A percentile compares a stretch with the other conserved stretches of the same genome.
These are phyloP conservation scores for Diloba caeruleocephala DNA, from an alignment of 2,888 invertebrate species.

Conservation along the genomic window DNA sequence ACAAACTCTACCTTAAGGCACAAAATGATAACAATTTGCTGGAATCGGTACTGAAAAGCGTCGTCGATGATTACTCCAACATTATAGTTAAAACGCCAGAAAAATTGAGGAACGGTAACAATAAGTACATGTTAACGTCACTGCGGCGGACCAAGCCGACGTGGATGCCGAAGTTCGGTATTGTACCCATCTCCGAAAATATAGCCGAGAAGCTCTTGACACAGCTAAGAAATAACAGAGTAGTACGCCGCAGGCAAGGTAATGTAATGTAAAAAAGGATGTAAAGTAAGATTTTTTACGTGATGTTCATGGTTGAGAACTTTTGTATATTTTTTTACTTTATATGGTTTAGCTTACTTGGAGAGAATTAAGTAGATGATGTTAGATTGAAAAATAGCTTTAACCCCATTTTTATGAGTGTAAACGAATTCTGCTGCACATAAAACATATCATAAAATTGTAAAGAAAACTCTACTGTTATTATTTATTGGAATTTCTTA, in stretches of 20 bases:
- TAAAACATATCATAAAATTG: constrained; percentile 17
- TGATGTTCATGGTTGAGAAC: not conserved
- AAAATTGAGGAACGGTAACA: constrained; percentile 41
- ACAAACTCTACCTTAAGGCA: constrained; percentile 4
- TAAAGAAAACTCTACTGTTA: constrained; percentile 2
- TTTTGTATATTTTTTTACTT: constrained; percentile 27
- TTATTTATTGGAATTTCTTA: constrained; percentile 6
- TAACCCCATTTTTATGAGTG: not conserved
- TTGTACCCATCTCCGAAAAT: constrained; percentile 73
- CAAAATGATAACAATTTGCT: constrained; percentile 20
- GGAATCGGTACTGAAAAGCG: constrained; percentile 41
- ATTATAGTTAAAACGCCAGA: constrained; percentile 42
- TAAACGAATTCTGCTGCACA: constrained; percentile 6
- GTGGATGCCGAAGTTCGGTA: constrained; percentile 72
- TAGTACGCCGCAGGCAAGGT: constrained; percentile 45
- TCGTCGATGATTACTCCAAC: constrained; percentile 37
- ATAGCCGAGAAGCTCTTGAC: constrained; percentile 69
- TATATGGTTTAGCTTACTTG: not conserved
- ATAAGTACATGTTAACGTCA: constrained; percentile 62
- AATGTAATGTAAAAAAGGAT: no score
- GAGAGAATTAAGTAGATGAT: constrained; percentile 9
- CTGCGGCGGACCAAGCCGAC: constrained; percentile 65
- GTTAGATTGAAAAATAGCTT: constrained; percentile 7
- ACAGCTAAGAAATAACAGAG: constrained; percentile 61
- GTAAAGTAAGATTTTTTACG: constrained; percentile 5